These are phyloP conservation scores for Nomada fucata DNA, from an alignment of 2,888 invertebrate genomes.

Conservation along the genomic window DNA sequence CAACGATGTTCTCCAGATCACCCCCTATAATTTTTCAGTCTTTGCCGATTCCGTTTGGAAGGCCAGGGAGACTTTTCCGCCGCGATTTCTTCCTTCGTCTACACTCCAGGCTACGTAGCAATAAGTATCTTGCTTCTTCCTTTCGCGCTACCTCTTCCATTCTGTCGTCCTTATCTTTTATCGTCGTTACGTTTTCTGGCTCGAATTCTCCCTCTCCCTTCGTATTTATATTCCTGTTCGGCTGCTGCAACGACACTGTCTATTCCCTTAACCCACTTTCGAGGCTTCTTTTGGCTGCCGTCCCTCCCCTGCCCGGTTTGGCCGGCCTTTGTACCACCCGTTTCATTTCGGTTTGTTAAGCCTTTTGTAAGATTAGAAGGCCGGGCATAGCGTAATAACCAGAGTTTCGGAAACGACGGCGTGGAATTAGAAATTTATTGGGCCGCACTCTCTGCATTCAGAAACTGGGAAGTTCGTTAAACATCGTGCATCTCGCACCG, in stretches of 20 bases:
- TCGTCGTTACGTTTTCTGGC: slow-evolving; percentile 21
- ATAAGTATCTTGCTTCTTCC: neutral
- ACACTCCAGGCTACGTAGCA: neutral
- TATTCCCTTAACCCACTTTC: slow-evolving; percentile 37
- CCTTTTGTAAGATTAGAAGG: neutral
- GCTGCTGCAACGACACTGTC: slow-evolving; percentile 17
- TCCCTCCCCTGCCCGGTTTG: no score
- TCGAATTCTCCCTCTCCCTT: neutral
- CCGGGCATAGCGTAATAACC: neutral
- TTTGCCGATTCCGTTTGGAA: neutral
- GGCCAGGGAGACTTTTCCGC: neutral
- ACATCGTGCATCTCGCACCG: no score
- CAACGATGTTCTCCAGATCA: neutral
- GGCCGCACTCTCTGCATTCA: no score
- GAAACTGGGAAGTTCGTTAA: no score
- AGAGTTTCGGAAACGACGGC: neutral
- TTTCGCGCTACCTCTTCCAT: neutral
- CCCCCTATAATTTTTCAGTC: neutral
- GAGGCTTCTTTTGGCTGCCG: slow-evolving; percentile 5
- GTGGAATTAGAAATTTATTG: neutral
- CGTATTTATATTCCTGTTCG: slow-evolving; percentile 42
- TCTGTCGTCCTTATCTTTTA: slow-evolving; percentile 49
- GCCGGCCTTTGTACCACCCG: neutral
- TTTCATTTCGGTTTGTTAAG: neutral
- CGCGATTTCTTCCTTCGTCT: slow-evolving; percentile 11